Evolutionary conservation across 2,113 vertebrate genomes (phyloP), one percentile per base, ranked within the genome.

Genomic region (Progne subis): DNA sequence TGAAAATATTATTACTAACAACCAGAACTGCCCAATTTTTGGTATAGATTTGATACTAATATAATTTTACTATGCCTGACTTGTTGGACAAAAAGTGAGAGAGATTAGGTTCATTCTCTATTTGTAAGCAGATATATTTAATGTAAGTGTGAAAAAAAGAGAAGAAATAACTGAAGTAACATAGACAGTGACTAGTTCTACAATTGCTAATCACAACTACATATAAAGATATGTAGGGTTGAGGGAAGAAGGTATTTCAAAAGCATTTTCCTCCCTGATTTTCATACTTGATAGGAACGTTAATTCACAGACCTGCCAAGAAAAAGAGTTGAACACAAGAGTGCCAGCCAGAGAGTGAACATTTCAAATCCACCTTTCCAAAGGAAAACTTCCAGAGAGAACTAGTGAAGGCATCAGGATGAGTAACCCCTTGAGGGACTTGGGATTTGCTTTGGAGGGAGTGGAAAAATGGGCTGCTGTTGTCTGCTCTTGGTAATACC

Each of bases 91-190:
- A 61, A 71, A 84, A 94, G 76, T 55, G 28, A 50, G 50, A 74
- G 68, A 90, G 46, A 65, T 84, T n/a, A 76, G 44, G 31, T 41
- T 74, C 5, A 2, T 72, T 88, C n/a, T 50, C 5, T 57, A 76
- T 89, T 84, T 77, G 49, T 90, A 96, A 88, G 59, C 46, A 88
- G 44, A 31, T 84, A 32, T 13, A 47, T 86, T 88, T 90, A 78
- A 67, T 32, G 12, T 18, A 84, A 52, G 21, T 86, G 56, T 64
- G 68, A 12, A 79, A 90, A 71, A 52, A 52, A 61, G 9, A 14
- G 71, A 85, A 88, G 68, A 93, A 92, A 59, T 80, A 81, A 53
- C 41, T 32, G 41, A 76, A 32, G 53, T 60, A 60, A 72, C 18
- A 49, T 44, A 68, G 47, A 80, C 18, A 75, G 55, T 50, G 65